These are phyloP conservation scores for Acronicta aceris DNA, from an alignment of 2,888 invertebrate genomes.

Conservation along the genomic window DNA sequence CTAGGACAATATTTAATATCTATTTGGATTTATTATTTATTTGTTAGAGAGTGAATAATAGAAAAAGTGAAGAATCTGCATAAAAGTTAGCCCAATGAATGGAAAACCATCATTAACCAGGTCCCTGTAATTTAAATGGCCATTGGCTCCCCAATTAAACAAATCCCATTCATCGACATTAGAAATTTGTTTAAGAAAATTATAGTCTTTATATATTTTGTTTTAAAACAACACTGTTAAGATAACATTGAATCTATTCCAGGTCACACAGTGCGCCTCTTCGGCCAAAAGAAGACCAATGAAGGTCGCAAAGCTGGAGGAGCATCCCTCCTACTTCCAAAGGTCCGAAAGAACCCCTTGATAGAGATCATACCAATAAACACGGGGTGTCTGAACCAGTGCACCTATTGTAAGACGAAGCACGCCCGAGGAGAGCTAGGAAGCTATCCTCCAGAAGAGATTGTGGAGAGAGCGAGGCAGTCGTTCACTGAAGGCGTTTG, in stretches of 20 bases:
- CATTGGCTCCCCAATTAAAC: too few species aligned
- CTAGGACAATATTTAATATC: too few species aligned
- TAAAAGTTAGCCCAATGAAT: too few species aligned
- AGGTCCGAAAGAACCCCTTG: slow-evolving; percentile 98
- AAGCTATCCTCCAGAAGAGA: slow-evolving; percentile 97
- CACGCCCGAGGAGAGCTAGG: slow-evolving; percentile 99
- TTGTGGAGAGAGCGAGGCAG: slow-evolving; percentile 95
- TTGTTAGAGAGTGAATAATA: too few species aligned
- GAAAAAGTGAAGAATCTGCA: too few species aligned
- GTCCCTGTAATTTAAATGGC: too few species aligned
- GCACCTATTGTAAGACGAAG: slow-evolving; percentile 99
- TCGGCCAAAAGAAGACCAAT: slow-evolving; percentile 94
- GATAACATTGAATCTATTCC: slow-evolving; percentile 9
- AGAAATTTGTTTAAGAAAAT: too few species aligned
- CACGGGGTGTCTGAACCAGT: slow-evolving; percentile 99
- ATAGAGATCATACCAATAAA: slow-evolving; percentile 99
- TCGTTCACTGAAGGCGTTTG: slow-evolving; percentile 97
- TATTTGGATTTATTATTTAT: too few species aligned
- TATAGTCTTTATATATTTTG: too few species aligned
- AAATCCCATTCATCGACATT: too few species aligned
- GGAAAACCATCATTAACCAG: too few species aligned
- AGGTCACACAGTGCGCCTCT: slow-evolving; percentile 93
- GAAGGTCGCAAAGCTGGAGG: slow-evolving; percentile 95
- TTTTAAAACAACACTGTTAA: too few species aligned
- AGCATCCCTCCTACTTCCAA: slow-evolving; percentile 96